Conservation (phyloP, 2,888 invertebrate genomes). For the Hylaea fasciaria region DNA sequence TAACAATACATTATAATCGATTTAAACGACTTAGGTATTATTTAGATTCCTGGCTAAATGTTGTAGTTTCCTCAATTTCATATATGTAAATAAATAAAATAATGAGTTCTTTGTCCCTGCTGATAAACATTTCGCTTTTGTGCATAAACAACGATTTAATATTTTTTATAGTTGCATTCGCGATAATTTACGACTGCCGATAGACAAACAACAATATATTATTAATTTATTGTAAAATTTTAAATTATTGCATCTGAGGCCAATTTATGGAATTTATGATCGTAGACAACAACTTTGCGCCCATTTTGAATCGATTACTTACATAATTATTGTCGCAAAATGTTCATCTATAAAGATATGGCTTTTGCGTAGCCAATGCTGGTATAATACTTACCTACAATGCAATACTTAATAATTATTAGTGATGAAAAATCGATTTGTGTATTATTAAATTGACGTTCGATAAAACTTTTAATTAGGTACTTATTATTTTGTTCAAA, state of each 20-base stretch:
- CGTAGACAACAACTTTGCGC: constrained; percentile 33
- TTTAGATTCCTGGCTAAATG: background rate
- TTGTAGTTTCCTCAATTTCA: constrained; percentile 35
- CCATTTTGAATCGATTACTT: constrained; percentile 22
- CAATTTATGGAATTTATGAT: constrained; percentile 35
- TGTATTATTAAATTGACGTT: too few relatives aligned
- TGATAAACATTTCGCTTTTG: constrained; percentile 39
- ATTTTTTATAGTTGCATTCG: constrained; percentile 33
- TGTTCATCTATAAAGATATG: constrained; percentile 13
- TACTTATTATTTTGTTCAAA: constrained; percentile 15
- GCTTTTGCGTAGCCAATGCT: too few relatives aligned
- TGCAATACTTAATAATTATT: too few relatives aligned
- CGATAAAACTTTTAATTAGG: too few relatives aligned
- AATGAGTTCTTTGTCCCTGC: constrained; percentile 44
- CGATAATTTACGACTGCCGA: constrained; percentile 37
- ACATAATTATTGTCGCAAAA: constrained; percentile 28
- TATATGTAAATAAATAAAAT: constrained; percentile 38
- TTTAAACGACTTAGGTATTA: background rate
- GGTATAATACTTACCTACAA: too few relatives aligned
- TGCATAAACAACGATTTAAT: constrained; percentile 35
- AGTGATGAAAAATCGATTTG: too few relatives aligned
- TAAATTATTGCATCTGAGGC: constrained; percentile 36
- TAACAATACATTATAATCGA: too few relatives aligned
- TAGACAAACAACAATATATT: constrained; percentile 40
- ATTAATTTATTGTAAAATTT: constrained; percentile 20